These are phyloP conservation scores for Percopsis omiscomaycus DNA, from an alignment of 2,797 vertebrate species.

Conservation along the genomic window DNA sequence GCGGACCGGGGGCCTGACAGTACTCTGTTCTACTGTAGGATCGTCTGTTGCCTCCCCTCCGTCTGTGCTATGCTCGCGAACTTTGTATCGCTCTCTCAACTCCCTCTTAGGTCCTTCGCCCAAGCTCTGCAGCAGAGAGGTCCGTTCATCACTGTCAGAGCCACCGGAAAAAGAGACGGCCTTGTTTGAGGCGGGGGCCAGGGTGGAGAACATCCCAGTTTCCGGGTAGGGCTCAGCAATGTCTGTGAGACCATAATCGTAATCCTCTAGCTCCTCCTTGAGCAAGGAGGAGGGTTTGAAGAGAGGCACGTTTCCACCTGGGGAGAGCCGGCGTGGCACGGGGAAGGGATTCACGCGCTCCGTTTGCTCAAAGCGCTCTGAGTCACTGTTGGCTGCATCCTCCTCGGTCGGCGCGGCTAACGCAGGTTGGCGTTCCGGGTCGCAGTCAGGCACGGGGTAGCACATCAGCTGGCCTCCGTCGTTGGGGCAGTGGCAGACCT, in stretches of 20 bases:
- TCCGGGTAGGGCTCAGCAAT: slow-evolving; percentile 43
- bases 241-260: slow-evolving; percentile 69
- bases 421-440: slow-evolving; percentile 44
- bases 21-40: slow-evolving; percentile 42
- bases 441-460: slow-evolving; percentile 85
- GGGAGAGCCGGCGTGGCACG: slow-evolving; percentile 31
- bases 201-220: slow-evolving; percentile 26
- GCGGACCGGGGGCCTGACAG: slow-evolving; percentile 22
- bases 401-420: slow-evolving; percentile 71
- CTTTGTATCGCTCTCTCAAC: slow-evolving; percentile 65
- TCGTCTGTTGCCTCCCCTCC: slow-evolving; percentile 46
- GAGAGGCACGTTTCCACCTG: slow-evolving; percentile 52
- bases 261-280: slow-evolving; percentile 69
- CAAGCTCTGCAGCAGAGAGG: slow-evolving; percentile 35
- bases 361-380: slow-evolving; percentile 80
- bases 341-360: slow-evolving; percentile 59
- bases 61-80: slow-evolving; percentile 53
- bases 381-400: slow-evolving; percentile 67
- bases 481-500: slow-evolving; percentile 89
- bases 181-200: slow-evolving; percentile 33
- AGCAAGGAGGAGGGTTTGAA: slow-evolving; percentile 47
- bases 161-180: slow-evolving; percentile 27
- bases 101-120: slow-evolving; percentile 61
- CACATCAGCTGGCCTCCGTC: slow-evolving; percentile 90
- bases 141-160: slow-evolving; percentile 25